Evolutionary conservation across 1,140 invertebrate species (phyloP), one percentile per base, ranked within the genome.

Genomic region (Aethina tumida): DNA sequence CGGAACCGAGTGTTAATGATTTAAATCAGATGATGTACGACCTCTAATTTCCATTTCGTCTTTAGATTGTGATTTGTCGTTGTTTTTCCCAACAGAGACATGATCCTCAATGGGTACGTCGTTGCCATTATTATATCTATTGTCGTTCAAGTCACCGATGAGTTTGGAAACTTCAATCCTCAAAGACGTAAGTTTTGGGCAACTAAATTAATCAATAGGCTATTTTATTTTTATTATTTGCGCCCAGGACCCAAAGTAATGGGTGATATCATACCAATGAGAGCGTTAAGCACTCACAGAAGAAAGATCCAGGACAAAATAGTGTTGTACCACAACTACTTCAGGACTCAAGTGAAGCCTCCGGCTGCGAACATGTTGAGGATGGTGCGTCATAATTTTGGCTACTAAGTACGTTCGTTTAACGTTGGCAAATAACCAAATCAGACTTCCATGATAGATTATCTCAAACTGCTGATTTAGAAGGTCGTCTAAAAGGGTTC

Each of bases 361-460:
- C 62, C 70, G 10, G 81, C 83, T 4, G 66, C 77, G n/a, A 82
- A 88, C 59, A 88, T 88, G 84, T 64, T 86, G 10, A 57, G 70
- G 43, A 84, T 88, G 84, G 83, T 88, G 64, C 64, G 64, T 49
- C 26, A 27, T 10, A 14, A 35, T 22, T 33, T 19, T 24, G 7
- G 22, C 7, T 24, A 8, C 12, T 24, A 8, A 8, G 7, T 8
- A n/a, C n/a, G n/a, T n/a, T n/a, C n/a, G n/a, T n/a, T n/a, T n/a
- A n/a, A n/a, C n/a, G n/a, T n/a, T n/a, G n/a, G n/a, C n/a, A n/a
- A n/a, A n/a, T n/a, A n/a, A n/a, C n/a, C n/a, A n/a, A n/a, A n/a
- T n/a, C n/a, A n/a, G n/a, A n/a, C n/a, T n/a, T n/a, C n/a, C n/a
- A n/a, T n/a, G n/a, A n/a, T n/a, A n/a, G n/a, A n/a, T n/a, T n/a